Base-by-base conservation (phyloP, 2,888 invertebrate genomes). In the Melanchra persicariae region DNA sequence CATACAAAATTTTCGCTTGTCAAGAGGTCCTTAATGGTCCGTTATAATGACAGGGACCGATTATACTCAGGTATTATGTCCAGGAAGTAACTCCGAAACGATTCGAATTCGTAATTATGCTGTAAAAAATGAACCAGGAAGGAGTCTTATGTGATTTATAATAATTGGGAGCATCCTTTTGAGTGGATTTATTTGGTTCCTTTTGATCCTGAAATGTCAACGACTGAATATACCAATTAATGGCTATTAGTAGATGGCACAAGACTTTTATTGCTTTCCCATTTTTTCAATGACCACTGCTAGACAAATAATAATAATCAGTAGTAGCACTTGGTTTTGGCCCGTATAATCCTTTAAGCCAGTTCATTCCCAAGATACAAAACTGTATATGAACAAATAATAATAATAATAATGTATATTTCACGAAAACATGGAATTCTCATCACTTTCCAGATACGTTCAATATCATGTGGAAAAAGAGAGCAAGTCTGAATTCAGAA, bases 1-100 rank as follows among this genome's bases (percentile, higher is more conserved):
- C 85, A 84, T 83, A 89, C 85, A 89, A 84, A 88, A 88, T 87
- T 90, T 91, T 87, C 82, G 88, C 89, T 87, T 88, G 85, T 87
- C 84, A 87, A 87, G 81, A 79, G 84, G 79, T 81, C 79, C 81
- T 77, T 85, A 86, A 84, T 82, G 78, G 77, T 57, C 68, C 70
- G 68, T 77, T 82, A 80, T 79, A 70, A 77, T 80, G 74, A 81
- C 71, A 82, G 71, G 60, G 61, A 67, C 62, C 81, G 84, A 88
- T 88, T 85, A 84, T 78, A 78, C 79, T 77, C 78, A 79, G 82
- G 80, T 78, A 82, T 82, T 74, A 74, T 74, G 74, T 76, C 63
- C 60, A 10, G 68, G 64, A 74, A 82, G 71, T 72, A 58, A 76
- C 68, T 81, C 43, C 22, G n/a, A 69, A 79, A 79, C 57, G 82